Percentiles rank a stretch among this genome's conserved stretches.
phyloP scores from a whole-genome alignment of 2,113 vertebrate genomes.

The Nanorana parkeri region DNA sequence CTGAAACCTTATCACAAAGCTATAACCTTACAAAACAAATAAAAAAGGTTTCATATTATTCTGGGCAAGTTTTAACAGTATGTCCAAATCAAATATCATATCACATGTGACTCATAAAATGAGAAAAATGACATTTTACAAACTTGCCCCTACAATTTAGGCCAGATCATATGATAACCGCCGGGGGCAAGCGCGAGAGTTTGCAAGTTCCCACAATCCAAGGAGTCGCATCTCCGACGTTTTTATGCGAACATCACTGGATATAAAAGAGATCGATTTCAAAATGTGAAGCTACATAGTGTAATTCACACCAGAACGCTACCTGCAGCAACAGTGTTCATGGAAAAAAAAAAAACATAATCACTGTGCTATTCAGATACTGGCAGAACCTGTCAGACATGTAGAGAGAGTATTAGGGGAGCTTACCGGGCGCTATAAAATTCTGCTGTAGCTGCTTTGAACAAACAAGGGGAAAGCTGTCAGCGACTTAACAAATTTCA shows the following conservation, averaged over 20 bases:
- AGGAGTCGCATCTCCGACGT: background rate
- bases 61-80: constrained; percentile 25
- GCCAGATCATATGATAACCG: constrained; percentile 29
- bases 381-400: constrained; percentile 44
- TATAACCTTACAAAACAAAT: too few species aligned
- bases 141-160: background rate
- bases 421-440: constrained; percentile 13
- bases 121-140: background rate
- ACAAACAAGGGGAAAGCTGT: constrained; percentile 31
- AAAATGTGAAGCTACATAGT: background rate
- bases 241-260: background rate
- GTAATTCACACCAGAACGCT: constrained; percentile 37
- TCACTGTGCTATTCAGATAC: constrained; percentile 29
- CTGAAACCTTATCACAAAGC: too few species aligned
- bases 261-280: constrained; percentile 33
- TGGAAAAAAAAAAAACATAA: constrained; percentile 18
- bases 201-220: background rate
- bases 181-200: background rate
- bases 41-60: background rate
- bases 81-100: background rate
- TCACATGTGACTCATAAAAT: background rate
- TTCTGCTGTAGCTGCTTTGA: constrained; percentile 1
- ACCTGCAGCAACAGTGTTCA: constrained; percentile 51
- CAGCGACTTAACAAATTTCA: constrained; percentile 1
- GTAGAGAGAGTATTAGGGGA: constrained; percentile 16